Base-by-base conservation (phyloP, 2,113 vertebrate species). In the Ochotona princeps region DNA sequence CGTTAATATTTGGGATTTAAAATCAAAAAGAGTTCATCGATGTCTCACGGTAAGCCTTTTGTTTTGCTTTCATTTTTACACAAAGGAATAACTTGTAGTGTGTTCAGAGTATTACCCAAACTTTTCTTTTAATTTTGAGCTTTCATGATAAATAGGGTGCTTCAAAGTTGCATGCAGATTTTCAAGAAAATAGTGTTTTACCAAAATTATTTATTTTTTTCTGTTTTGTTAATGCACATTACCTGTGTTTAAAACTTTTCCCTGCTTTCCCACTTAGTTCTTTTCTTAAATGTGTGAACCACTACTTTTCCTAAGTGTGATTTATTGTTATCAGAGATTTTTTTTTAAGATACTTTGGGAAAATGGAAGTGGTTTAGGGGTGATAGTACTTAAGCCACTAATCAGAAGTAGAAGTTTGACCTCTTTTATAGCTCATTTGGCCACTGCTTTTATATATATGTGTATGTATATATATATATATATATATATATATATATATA, bases 1-100 rank as follows among this genome's bases (percentile, higher is more conserved):
- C 0, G 99, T 99, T 82, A 98, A 99, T 97, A 99, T 99, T 96
- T 99, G 99, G 99, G 99, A 99, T 98, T 98, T 99, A 97, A 99
- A 99, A 96, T 98, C 98, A 94, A 99, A 98, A 96, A 98, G 98
- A 95, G 93, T 99, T 94, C 98, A 99, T 96, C 98, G 99, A 82
- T 98, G 98, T 78, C 98, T 99, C 47, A 99, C 99, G 98, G 99
- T 99, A 97, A 96, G 96, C 3, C 54, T 44, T 47, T 87, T 35
- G 83, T 74, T 81, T 79, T 20, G 76, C 78, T 75, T 75, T 60
- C 83, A 80, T 79, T 35, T 54, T 80, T 54, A 69, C 3, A 83
- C 44, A 83, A 87, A 54, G 83, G 20, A 5, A 0, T 67, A 75
- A 88, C 15, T 83, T 15, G 26, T n/a, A 72, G 3, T 73, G 38